Base-by-base conservation (phyloP, 2,888 invertebrate species). In the Monopis laevigella region DNA sequence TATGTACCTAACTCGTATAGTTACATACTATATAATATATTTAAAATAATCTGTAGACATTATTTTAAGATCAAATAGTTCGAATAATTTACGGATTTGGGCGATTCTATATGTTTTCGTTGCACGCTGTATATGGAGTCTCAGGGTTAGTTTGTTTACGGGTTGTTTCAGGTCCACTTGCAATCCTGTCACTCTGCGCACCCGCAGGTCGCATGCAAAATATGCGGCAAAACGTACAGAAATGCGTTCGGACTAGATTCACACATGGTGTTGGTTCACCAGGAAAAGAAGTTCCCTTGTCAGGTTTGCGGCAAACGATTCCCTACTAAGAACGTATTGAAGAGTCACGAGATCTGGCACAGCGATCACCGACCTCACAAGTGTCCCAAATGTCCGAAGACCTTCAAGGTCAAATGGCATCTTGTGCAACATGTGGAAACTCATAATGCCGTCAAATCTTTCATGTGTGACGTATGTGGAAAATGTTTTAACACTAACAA, bases 181-280 rank as follows among this genome's bases (percentile, higher is more conserved):
- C 11, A 10, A 13, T 13, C 13, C 3, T 27, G 26, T 7, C 44
- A 46, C 39, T 24, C 29, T 3, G 40, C 42, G 11, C 36, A 46
- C 5, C 46, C 36, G 1, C 52, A 55, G 13, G 41, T 59, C 0
- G 52, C 54, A 41, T 71, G 70, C 42, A 42, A 46, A 1, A 67
- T 68, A 39, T 70, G 70, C 47, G 47, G 57, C 12, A 55, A 53
- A 47, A 52, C 46, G 2, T 69, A 54, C 46, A 69, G 66, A 47
- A 61, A 52, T 17, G 39, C 53, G 12, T 29, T 40, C 2, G 48
- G 46, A n/a, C 46, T 65, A 5, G 46, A 47, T 2, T 3, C 43
- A 1, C 70, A 71, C 41, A 49, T 56, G 35, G 51, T 49, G 35
- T 41, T 44, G 7, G 12, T 60, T 1, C 45, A 40, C 1, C 50